A percentile compares a stretch with the other conserved stretches of the same genome.
phyloP scores from a whole-genome alignment of 1,140 invertebrate species.

The Drosophila sechellia region DNA sequence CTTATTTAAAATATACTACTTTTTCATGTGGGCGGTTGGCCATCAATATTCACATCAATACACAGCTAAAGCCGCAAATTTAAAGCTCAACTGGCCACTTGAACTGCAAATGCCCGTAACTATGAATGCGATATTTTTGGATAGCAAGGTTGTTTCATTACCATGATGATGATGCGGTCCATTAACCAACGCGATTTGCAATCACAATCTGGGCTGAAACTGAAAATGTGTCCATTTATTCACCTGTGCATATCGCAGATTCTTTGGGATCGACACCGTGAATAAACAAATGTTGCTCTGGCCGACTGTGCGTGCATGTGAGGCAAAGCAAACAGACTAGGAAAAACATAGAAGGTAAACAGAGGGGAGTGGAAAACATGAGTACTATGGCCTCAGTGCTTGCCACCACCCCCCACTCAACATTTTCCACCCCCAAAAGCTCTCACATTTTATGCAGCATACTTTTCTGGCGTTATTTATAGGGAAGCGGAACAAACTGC shows the following conservation, averaged over 20 bases:
- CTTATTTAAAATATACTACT: constrained; percentile 15
- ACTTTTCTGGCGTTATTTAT: constrained; percentile 57
- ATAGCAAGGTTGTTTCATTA: neutral
- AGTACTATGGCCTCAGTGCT: constrained; percentile 6
- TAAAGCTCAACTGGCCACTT: constrained; percentile 39
- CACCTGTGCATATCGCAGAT: constrained; percentile 13
- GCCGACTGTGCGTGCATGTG: constrained; percentile 6
- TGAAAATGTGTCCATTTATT: constrained; percentile 22
- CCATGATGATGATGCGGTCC: neutral
- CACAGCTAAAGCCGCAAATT: constrained; percentile 37
- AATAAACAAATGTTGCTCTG: constrained; percentile 27
- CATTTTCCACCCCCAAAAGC: neutral
- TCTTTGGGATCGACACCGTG: constrained; percentile 16
- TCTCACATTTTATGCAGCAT: constrained; percentile 48
- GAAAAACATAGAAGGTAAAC: constrained; percentile 59
- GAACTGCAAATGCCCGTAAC: constrained; percentile 2
- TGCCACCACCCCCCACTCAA: neutral
- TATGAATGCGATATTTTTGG: too few species aligned
- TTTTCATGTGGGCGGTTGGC: neutral
- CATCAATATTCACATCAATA: constrained; percentile 64
- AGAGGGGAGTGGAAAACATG: constrained; percentile 25
- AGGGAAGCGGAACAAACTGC: constrained; percentile 49
- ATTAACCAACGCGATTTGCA: constrained; percentile 30
- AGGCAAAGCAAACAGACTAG: constrained; percentile 51
- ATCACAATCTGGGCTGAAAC: constrained; percentile 14